Base-by-base conservation (phyloP, 2,888 invertebrate species). In the Agonopterix subpropinquella region DNA sequence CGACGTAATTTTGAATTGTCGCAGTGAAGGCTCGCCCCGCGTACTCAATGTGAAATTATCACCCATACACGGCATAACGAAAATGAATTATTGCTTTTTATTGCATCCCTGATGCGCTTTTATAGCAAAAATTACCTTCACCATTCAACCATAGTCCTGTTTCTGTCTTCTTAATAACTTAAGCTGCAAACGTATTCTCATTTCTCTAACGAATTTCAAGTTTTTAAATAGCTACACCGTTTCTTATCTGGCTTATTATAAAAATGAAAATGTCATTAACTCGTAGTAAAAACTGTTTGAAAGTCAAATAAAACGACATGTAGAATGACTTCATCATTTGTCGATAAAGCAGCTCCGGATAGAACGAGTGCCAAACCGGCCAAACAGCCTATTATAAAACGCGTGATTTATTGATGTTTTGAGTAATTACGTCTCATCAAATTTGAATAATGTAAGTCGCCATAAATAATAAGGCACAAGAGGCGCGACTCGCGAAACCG, bases 401-500 rank as follows among this genome's bases (percentile, higher is more conserved):
- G 59, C 65, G 75, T 87, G 85, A 88, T 87, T 88, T 87, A 88
- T 86, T 70, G 64, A 58, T 83, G 81, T 82, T 85, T 81, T 85
- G 86, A 86, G 77, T 86, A 85, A 87, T 87, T 78, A 84, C 79
- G 80, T 80, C 83, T 80, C 84, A 87, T 88, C 85, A 85, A 86
- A 86, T 86, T 86, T 86, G 80, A 86, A 86, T 87, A 87, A 84
- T 80, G 77, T 74, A 73, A 77, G 74, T 78, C 73, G 73, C 81
- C 76, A 78, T 82, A 84, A 84, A 84, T 81, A 84, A 84, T 81
- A 78, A 77, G 69, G 70, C 65, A 66, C 64, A 63, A 67, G 75
- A 67, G 61, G 70, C 62, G 70, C 71, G 71, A 73, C 71, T 74
- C 78, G 70, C 78, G 69, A 78, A 79, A 79, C 73, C 70, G 72